Evolutionary conservation across 2,113 vertebrate species (phyloP).

Genomic region (Lophura nycthemera): DNA sequence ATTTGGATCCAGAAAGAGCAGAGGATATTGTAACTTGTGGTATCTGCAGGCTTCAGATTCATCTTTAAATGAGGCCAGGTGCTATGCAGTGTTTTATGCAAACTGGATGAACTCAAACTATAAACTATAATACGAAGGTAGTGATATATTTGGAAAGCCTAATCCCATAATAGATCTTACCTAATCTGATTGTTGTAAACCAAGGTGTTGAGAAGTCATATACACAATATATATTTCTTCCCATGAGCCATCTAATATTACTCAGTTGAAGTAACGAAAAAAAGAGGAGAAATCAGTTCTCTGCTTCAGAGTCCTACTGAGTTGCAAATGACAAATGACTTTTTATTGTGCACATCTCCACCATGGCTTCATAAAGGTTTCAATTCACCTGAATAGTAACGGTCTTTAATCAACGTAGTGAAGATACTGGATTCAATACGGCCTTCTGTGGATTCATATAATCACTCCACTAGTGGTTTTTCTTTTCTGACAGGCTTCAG

Average conservation of each 20-base stretch:
- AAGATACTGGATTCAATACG: conserved; percentile 34
- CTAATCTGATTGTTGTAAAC: not conserved
- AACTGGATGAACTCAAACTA: not conserved
- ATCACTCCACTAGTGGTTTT: conserved; percentile 41
- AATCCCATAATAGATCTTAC: not conserved
- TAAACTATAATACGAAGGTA: not conserved
- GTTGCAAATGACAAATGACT: conserved; percentile 18
- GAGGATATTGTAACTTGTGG: not conserved
- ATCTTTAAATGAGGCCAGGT: not conserved
- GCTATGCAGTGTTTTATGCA: not conserved
- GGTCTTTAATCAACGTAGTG: conserved; percentile 44
- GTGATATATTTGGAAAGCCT: not conserved
- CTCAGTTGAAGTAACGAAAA: not conserved
- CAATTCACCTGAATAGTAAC: conserved; percentile 31
- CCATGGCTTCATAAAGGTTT: conserved; percentile 24
- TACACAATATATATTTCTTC: not conserved
- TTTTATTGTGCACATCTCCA: conserved; percentile 26
- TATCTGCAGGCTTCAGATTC: not conserved
- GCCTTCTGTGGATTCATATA: not conserved
- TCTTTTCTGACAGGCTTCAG: conserved; percentile 66
- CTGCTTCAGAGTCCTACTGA: not conserved
- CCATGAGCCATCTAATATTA: not conserved
- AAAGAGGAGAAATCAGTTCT: not conserved
- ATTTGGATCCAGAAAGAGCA: not conserved
- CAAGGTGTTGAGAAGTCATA: not conserved